Conservation (phyloP, 2,113 vertebrate genomes). For the Tichodroma muraria region DNA sequence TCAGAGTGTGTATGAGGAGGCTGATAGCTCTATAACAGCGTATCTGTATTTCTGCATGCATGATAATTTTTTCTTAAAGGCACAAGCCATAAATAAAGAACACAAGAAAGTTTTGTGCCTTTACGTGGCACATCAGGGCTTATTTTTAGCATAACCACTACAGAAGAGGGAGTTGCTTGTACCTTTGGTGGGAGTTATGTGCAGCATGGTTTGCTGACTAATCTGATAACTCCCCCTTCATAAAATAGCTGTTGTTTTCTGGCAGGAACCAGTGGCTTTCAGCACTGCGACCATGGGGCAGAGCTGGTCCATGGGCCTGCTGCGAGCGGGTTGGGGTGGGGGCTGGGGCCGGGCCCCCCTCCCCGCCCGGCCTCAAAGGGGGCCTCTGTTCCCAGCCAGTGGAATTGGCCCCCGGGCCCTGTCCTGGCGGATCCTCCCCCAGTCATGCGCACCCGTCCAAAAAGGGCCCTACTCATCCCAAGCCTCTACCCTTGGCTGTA, state of each 20-base stretch:
- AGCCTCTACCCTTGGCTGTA: constrained; percentile 77
- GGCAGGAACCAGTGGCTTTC: not conserved
- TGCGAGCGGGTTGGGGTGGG: not conserved
- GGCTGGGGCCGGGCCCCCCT: constrained; percentile 69
- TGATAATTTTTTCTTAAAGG: not conserved
- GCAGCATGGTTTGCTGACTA: not conserved
- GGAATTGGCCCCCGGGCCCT: constrained; percentile 83
- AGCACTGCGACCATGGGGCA: not conserved
- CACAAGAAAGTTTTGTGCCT: not conserved
- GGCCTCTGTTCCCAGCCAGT: constrained; percentile 83
- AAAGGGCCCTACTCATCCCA: constrained; percentile 76
- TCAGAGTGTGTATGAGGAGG: not conserved
- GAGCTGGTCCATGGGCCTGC: not conserved
- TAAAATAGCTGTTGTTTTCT: constrained; percentile 24
- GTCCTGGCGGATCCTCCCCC: constrained; percentile 81
- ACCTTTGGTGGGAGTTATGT: not conserved
- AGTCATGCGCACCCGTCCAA: constrained; percentile 78
- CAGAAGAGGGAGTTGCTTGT: not conserved
- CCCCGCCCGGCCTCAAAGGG: constrained; percentile 82
- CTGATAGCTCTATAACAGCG: not conserved
- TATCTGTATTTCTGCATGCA: not conserved
- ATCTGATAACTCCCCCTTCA: not conserved
- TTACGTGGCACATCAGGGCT: not conserved
- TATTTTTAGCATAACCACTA: not conserved
- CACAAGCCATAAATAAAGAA: not conserved